A percentile compares a stretch with the other conserved stretches of the same genome.
Evolutionary conservation across 2,888 invertebrate species (phyloP).

Genomic region (Agrochola lota): DNA sequence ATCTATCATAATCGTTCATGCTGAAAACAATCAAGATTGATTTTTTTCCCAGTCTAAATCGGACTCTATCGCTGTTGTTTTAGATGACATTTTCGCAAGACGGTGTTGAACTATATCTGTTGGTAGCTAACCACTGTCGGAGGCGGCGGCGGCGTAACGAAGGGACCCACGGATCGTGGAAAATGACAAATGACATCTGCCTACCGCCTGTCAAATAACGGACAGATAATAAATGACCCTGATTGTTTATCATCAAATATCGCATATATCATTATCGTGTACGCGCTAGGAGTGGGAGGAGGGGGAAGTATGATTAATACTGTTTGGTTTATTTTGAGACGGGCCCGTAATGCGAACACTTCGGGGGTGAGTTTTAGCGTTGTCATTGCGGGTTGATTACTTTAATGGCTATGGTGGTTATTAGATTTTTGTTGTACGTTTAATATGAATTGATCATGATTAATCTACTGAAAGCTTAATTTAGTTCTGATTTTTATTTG

Average conservation of each 20-base stretch:
- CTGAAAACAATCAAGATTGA: constrained; percentile 91
- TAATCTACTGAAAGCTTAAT: constrained; percentile 52
- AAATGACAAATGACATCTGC: constrained; percentile 93
- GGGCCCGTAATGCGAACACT: constrained; percentile 85
- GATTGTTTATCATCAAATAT: constrained; percentile 92
- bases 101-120: constrained; percentile 78
- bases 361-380: constrained; percentile 82
- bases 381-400: constrained; percentile 85
- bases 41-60: constrained; percentile 75
- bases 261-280: constrained; percentile 90
- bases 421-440: constrained; percentile 71
- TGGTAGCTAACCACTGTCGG: constrained; percentile 86
- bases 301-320: constrained; percentile 88
- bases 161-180: constrained; percentile 90
- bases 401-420: constrained; percentile 72
- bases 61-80: constrained; percentile 63
- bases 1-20: constrained; percentile 91
- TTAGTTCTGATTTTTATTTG: constrained; percentile 15
- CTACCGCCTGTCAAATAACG: constrained; percentile 92
- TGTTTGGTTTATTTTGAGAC: constrained; percentile 89
- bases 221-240: constrained; percentile 92
- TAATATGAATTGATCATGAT: constrained; percentile 67
- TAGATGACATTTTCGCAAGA: constrained; percentile 72
- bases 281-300: constrained; percentile 82
- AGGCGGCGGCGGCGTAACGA: constrained; percentile 90